Percentiles rank a stretch among this genome's conserved stretches.
Evolutionary conservation across 2,888 invertebrate species (phyloP).

Genomic region (Creontiades dilutus): DNA sequence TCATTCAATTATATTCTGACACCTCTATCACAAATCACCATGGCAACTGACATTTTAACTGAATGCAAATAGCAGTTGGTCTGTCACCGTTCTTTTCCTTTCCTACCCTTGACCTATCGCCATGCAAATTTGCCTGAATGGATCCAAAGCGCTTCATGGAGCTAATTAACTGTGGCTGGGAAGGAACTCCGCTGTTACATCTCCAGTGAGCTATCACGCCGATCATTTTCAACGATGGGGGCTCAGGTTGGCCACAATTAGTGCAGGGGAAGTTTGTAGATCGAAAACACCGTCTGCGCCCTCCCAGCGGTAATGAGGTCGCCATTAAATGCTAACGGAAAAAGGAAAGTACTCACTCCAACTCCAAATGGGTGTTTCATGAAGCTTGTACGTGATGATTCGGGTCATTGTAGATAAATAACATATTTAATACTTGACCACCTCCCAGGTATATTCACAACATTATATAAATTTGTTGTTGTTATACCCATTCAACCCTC

Average conservation of each 20-base stretch:
- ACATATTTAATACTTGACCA: no score
- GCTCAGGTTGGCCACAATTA: neutral
- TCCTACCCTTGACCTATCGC: neutral
- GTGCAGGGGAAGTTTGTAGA: neutral
- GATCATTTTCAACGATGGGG: constrained; percentile 24
- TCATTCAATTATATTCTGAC: no score
- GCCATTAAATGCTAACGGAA: neutral
- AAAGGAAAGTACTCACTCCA: no score
- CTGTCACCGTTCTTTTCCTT: constrained; percentile 1
- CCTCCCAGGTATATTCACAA: no score
- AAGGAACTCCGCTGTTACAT: constrained; percentile 7
- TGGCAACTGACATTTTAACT: neutral
- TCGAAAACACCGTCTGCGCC: neutral
- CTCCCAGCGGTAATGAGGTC: neutral
- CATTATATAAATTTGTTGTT: no score
- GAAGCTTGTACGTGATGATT: no score
- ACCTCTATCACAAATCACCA: neutral
- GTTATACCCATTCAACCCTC: no score
- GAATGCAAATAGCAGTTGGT: neutral
- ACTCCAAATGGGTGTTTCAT: no score
- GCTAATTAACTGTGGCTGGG: constrained; percentile 18
- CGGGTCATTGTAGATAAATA: no score
- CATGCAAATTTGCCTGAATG: constrained; percentile 20
- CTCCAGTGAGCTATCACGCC: neutral
- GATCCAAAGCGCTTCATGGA: constrained; percentile 20